Conservation (phyloP, 23 tunicate species). For the Styela plicata region DNA sequence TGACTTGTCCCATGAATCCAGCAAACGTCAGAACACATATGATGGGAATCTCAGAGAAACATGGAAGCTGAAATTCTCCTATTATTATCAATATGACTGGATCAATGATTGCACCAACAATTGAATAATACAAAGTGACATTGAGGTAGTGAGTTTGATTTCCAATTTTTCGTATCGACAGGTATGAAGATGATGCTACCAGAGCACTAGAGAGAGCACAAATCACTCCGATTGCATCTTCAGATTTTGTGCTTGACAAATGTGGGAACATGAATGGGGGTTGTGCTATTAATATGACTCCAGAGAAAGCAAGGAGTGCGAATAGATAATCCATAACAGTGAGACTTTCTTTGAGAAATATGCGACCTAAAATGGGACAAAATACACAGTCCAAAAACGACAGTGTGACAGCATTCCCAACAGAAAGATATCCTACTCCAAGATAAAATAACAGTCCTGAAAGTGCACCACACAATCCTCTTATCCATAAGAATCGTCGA, state of each 20-base stretch:
- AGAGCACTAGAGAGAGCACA: constrained; percentile 40
- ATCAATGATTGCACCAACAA: constrained; percentile 32
- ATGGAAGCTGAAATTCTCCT: constrained; percentile 34
- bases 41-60: constrained; percentile 38
- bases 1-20: constrained; percentile 42
- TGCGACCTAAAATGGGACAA: constrained; percentile 25
- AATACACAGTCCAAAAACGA: constrained; percentile 39
- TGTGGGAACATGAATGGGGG: constrained; percentile 57
- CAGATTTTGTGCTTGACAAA: background rate
- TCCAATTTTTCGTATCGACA: constrained; percentile 45
- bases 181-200: constrained; percentile 21
- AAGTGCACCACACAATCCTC: constrained; percentile 50
- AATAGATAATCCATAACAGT: constrained; percentile 47
- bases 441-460: constrained; percentile 42
- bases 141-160: constrained; percentile 29
- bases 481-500: constrained; percentile 24
- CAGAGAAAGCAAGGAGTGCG: constrained; percentile 36
- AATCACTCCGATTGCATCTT: constrained; percentile 33
- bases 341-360: constrained; percentile 43
- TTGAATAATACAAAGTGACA: constrained; percentile 46
- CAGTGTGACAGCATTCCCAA: constrained; percentile 62
- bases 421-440: constrained; percentile 35
- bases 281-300: constrained; percentile 50
- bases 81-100: constrained; percentile 16
- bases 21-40: constrained; percentile 33